These are phyloP conservation scores for Leptinotarsa lineolata DNA, from an alignment of 1,140 invertebrate species.

Conservation along the genomic window DNA sequence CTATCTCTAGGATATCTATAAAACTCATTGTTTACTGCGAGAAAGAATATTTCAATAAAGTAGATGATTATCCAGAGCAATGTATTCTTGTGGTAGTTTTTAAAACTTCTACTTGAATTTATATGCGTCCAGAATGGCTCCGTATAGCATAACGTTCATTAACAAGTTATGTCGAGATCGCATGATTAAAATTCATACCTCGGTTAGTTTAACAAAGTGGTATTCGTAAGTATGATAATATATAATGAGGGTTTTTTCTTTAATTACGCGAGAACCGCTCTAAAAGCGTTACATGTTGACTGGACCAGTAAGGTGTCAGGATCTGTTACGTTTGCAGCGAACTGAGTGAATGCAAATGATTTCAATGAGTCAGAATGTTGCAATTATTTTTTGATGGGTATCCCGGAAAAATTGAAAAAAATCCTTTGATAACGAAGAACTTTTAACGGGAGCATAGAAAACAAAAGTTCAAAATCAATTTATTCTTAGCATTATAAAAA, in stretches of 20 bases:
- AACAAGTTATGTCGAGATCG: neutral
- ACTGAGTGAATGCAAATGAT: neutral
- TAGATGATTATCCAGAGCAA: constrained; percentile 5
- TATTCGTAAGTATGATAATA: neutral
- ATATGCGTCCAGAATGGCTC: neutral
- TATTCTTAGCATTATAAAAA: too few relatives aligned
- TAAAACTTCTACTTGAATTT: neutral
- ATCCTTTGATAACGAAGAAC: too few relatives aligned
- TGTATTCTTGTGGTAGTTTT: neutral
- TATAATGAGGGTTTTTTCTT: neutral
- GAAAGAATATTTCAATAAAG: neutral
- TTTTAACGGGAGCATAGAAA: too few relatives aligned
- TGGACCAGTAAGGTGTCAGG: neutral
- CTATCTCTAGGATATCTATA: constrained; percentile 11
- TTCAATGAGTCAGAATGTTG: neutral
- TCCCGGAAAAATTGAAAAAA: too few relatives aligned
- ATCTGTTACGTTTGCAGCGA: neutral
- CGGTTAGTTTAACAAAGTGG: neutral
- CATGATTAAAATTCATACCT: constrained; percentile 5
- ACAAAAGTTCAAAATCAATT: too few relatives aligned
- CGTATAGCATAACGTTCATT: constrained; percentile 6
- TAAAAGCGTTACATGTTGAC: neutral
- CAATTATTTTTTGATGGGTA: neutral
- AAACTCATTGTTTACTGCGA: constrained; percentile 12
- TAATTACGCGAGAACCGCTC: neutral